phyloP scores from a whole-genome alignment of 2,113 vertebrate genomes.

The Tragelaphus imberbis region DNA sequence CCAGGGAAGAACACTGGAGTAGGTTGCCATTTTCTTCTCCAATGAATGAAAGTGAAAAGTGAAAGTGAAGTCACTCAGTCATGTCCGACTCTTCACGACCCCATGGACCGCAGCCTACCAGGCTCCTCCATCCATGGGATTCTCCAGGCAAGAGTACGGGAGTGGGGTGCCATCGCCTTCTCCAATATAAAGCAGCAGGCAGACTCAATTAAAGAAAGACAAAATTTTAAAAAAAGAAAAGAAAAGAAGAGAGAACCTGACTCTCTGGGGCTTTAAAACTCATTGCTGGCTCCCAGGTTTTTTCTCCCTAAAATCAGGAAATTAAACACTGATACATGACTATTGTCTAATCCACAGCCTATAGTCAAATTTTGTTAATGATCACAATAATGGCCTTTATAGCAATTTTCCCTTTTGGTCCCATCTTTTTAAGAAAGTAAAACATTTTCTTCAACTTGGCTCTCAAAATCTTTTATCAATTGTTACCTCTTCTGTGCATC shows the following conservation, averaged over 20 bases:
- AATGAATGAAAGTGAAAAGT: too few relatives aligned
- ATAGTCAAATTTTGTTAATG: neutral
- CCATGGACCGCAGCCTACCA: too few relatives aligned
- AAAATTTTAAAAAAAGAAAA: neutral
- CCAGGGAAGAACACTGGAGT: too few relatives aligned
- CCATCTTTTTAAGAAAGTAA: constrained; percentile 56
- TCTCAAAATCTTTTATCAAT: constrained; percentile 51
- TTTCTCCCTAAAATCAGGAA: neutral
- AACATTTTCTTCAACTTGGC: constrained; percentile 51
- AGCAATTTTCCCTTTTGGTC: neutral
- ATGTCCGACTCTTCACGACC: accelerated
- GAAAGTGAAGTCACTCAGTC: too few relatives aligned
- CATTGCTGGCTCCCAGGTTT: neutral
- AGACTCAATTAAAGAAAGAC: neutral
- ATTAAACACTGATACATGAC: neutral
- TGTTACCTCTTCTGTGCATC: constrained; percentile 12
- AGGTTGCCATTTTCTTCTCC: too few relatives aligned
- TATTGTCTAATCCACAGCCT: neutral
- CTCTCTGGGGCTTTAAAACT: neutral
- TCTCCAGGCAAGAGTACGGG: too few relatives aligned
- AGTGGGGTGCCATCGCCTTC: too few relatives aligned
- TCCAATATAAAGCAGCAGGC: neutral
- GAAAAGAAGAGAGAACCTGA: neutral
- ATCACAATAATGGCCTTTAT: neutral
- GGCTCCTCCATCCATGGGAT: too few relatives aligned